phyloP scores from a whole-genome alignment of 1,140 invertebrate species.

The Macrosteles quadrilineatus region DNA sequence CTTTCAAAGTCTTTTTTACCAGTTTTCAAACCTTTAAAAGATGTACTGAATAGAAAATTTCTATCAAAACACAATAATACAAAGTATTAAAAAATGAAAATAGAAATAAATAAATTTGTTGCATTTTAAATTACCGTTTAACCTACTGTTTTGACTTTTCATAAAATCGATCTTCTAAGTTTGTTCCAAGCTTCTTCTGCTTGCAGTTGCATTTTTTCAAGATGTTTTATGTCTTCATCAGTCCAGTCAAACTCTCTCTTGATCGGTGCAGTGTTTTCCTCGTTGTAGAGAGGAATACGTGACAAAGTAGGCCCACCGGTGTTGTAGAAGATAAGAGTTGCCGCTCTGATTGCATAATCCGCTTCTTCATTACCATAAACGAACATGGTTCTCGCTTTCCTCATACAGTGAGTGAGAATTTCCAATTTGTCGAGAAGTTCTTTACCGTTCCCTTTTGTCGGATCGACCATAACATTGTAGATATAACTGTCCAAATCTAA shows the following conservation, averaged over 20 bases:
- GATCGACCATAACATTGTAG: constrained; percentile 10
- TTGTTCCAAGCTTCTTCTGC: not conserved
- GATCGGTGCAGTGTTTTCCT: not conserved
- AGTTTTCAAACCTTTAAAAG: too few species aligned
- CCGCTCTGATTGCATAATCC: constrained; percentile 6
- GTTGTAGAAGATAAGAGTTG: constrained; percentile 3
- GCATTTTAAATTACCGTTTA: too few species aligned
- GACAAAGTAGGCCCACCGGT: constrained; percentile 12
- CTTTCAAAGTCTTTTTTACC: too few species aligned
- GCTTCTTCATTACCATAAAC: not conserved
- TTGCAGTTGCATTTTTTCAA: not conserved
- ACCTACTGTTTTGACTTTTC: too few species aligned
- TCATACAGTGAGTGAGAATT: constrained; percentile 10
- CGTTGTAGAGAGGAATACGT: constrained; percentile 12
- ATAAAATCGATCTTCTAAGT: constrained; percentile 15
- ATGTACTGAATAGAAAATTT: too few species aligned
- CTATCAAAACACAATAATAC: too few species aligned
- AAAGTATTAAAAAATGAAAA: too few species aligned
- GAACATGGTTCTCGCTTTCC: constrained; percentile 2
- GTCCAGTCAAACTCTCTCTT: constrained; percentile 18
- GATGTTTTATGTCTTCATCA: constrained; percentile 14
- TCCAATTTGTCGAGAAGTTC: not conserved
- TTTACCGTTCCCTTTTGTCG: not conserved
- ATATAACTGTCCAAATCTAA: constrained; percentile 9
- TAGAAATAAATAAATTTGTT: too few species aligned